These are phyloP conservation scores for Rotaria sp. DNA, from an alignment of 2,888 invertebrate species.

Conservation along the genomic window DNA sequence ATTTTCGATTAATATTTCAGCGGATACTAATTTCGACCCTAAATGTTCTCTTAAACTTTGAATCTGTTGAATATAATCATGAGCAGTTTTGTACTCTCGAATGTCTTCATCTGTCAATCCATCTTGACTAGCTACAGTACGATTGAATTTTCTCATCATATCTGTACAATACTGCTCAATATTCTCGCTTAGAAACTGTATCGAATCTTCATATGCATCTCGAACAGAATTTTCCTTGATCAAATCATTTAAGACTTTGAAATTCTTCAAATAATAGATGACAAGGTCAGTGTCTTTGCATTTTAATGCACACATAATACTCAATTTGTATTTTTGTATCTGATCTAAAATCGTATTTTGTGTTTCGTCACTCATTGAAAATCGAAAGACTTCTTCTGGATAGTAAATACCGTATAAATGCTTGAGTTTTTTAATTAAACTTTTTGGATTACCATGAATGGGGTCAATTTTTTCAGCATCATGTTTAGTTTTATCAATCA, in stretches of 20 bases:
- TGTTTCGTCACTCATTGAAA: background rate
- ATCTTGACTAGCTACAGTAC: background rate
- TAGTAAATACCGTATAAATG: background rate
- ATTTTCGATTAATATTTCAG: background rate
- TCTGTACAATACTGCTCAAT: background rate
- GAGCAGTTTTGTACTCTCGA: background rate
- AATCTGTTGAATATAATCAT: background rate
- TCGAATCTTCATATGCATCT: background rate
- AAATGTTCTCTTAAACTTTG: too few relatives aligned
- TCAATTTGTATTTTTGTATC: background rate
- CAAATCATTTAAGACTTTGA: background rate
- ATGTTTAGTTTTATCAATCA: background rate
- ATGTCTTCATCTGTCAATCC: background rate
- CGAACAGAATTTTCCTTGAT: background rate
- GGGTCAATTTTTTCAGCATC: background rate
- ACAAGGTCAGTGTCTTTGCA: background rate
- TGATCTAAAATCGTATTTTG: background rate
- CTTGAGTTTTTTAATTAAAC: background rate
- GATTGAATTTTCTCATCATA: background rate
- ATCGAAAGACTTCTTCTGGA: constrained; percentile 1
- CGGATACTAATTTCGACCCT: background rate
- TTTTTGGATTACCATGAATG: background rate
- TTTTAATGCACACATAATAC: background rate
- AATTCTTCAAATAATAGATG: background rate
- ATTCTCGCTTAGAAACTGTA: background rate